These are phyloP conservation scores for Apus apus DNA, from an alignment of 2,113 vertebrate species.

Conservation along the genomic window DNA sequence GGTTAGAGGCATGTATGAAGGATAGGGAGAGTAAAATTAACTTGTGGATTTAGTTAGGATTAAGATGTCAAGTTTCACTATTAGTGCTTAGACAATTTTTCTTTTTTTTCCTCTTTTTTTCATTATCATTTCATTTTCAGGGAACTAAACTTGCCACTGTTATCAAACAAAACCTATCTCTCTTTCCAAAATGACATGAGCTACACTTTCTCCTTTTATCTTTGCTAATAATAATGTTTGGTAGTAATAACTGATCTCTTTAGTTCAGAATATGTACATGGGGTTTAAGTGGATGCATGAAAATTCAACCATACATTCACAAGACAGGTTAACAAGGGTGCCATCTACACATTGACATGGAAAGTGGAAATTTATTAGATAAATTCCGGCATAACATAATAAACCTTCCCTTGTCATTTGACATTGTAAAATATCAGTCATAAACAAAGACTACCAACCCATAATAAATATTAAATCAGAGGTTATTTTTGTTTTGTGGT, in stretches of 20 bases:
- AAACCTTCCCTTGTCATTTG: background rate
- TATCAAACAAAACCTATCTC: background rate
- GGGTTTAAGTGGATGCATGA: background rate
- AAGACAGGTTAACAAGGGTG: background rate
- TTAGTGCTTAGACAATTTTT: background rate
- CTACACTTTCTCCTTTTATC: background rate
- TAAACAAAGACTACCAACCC: background rate
- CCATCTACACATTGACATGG: background rate
- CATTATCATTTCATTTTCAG: background rate
- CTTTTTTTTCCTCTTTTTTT: background rate
- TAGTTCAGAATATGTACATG: background rate
- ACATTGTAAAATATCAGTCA: conserved; percentile 22
- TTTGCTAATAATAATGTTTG: background rate
- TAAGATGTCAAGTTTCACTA: background rate
- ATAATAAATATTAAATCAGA: background rate
- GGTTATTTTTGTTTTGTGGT: background rate
- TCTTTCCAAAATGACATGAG: background rate
- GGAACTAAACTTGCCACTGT: background rate
- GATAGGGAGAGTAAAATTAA: background rate
- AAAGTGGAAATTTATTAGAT: background rate
- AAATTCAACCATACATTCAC: background rate
- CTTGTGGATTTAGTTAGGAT: background rate
- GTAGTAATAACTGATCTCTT: background rate
- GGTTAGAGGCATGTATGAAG: background rate
- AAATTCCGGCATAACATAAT: background rate